Evolutionary conservation across 64 coral and sea anemone genomes (phyloP).

Genomic region (Stichodactyla mertensii): DNA sequence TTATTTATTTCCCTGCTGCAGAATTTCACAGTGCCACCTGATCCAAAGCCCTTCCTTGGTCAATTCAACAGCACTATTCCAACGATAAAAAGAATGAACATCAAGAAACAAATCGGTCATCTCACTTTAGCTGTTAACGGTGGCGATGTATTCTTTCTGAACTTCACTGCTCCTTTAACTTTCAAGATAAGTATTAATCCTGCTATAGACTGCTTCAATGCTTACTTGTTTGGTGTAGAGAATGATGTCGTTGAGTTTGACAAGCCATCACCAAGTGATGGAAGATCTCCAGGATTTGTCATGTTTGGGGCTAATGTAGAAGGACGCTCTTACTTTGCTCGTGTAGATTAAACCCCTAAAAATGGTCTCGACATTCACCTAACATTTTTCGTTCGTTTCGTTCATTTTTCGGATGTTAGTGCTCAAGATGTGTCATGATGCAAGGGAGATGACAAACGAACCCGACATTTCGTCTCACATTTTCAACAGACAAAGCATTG

Average conservation of each 20-base stretch:
- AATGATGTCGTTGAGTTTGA: slow-evolving; percentile 63
- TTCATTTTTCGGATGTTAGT: no score
- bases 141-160: slow-evolving; percentile 32
- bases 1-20: neutral
- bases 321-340: slow-evolving; percentile 37
- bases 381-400: no score
- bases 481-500: no score
- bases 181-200: slow-evolving; percentile 35
- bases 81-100: neutral
- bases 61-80: neutral
- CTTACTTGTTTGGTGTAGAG: slow-evolving; percentile 30
- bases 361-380: no score
- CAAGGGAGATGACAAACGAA: no score
- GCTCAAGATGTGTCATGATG: no score
- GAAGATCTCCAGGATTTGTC: slow-evolving; percentile 44
- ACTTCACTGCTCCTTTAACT: slow-evolving; percentile 40
- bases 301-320: slow-evolving; percentile 52
- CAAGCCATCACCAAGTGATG: slow-evolving; percentile 19
- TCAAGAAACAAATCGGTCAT: neutral
- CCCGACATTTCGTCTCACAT: no score
- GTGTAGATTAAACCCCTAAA: neutral
- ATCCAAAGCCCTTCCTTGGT: neutral
- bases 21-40: neutral
- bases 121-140: neutral
- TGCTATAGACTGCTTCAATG: neutral